These are phyloP conservation scores for Pristionchus arcanus DNA, from an alignment of 2,888 invertebrate species.

Conservation along the genomic window DNA sequence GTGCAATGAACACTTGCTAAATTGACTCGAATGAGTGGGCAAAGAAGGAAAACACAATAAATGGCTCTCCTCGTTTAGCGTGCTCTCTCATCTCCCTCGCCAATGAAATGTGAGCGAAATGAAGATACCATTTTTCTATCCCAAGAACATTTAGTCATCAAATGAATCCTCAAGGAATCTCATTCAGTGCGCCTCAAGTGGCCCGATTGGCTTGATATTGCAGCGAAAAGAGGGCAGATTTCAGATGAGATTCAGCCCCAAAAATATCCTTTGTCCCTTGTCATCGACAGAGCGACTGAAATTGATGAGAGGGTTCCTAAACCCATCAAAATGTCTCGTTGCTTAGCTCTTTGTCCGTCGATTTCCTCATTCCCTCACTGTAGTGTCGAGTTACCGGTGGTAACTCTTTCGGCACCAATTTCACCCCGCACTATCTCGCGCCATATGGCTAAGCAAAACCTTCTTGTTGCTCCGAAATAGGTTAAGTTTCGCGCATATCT, in stretches of 20 bases:
- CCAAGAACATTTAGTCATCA: slow-evolving; percentile 1
- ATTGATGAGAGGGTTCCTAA: not conserved
- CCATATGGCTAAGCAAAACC: not conserved
- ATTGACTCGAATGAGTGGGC: not conserved
- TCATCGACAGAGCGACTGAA: not conserved
- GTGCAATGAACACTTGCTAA: not conserved
- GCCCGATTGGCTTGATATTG: slow-evolving; percentile 44
- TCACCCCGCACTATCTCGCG: not conserved
- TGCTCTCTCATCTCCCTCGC: not conserved
- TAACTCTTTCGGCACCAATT: slow-evolving; percentile 29
- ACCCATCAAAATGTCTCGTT: not conserved
- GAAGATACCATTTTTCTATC: not conserved
- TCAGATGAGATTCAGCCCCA: not conserved
- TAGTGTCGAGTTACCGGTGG: slow-evolving; percentile 37
- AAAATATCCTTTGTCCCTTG: not conserved
- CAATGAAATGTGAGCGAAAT: not conserved
- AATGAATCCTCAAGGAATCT: slow-evolving; percentile 6
- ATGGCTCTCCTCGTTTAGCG: too few relatives aligned
- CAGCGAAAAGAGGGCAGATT: not conserved
- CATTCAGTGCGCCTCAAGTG: not conserved
- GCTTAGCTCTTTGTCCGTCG: not conserved
- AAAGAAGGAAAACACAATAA: not conserved
- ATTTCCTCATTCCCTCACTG: not conserved
- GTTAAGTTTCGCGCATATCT: not conserved
- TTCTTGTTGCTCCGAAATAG: not conserved